These are phyloP conservation scores for Nasonia vitripennis DNA, from an alignment of 1,140 invertebrate genomes.

Conservation along the genomic window DNA sequence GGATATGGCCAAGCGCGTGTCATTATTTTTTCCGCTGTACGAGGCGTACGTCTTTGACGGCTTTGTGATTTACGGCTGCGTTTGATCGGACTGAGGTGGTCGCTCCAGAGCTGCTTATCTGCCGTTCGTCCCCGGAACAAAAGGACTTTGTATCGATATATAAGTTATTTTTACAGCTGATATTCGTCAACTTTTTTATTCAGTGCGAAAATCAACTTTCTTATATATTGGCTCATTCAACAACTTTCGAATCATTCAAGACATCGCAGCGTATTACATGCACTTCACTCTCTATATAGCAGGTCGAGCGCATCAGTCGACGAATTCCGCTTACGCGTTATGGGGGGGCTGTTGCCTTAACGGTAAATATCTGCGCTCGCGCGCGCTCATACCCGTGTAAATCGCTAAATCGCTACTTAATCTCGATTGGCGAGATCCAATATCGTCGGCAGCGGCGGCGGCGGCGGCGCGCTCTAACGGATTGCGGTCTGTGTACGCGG, in stretches of 20 bases:
- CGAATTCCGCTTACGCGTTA: not conserved
- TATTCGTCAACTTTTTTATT: too few species aligned
- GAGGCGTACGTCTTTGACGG: slow-evolving; percentile 42
- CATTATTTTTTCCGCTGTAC: slow-evolving; percentile 4
- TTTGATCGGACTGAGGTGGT: slow-evolving; percentile 16
- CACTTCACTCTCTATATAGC: too few species aligned
- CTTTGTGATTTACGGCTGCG: slow-evolving; percentile 62
- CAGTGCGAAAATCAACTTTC: too few species aligned
- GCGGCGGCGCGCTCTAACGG: slow-evolving; percentile 30
- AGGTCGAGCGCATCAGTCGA: not conserved
- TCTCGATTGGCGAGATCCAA: slow-evolving; percentile 58
- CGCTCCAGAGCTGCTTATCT: slow-evolving; percentile 25
- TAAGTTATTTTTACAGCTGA: not conserved
- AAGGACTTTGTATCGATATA: slow-evolving; percentile 40
- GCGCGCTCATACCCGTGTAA: slow-evolving; percentile 50
- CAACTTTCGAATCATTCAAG: not conserved
- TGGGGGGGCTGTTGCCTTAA: slow-evolving; percentile 44
- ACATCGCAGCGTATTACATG: too few species aligned
- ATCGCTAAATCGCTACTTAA: slow-evolving; percentile 62
- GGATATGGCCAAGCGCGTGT: slow-evolving; percentile 25
- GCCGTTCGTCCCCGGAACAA: not conserved
- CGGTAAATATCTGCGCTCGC: slow-evolving; percentile 50
- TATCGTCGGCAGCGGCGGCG: slow-evolving; percentile 21
- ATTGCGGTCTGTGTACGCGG: slow-evolving; percentile 30
- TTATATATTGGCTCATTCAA: not conserved